These are phyloP conservation scores for Lasioglossum zephyrum DNA, from an alignment of 2,888 invertebrate species.

Conservation along the genomic window DNA sequence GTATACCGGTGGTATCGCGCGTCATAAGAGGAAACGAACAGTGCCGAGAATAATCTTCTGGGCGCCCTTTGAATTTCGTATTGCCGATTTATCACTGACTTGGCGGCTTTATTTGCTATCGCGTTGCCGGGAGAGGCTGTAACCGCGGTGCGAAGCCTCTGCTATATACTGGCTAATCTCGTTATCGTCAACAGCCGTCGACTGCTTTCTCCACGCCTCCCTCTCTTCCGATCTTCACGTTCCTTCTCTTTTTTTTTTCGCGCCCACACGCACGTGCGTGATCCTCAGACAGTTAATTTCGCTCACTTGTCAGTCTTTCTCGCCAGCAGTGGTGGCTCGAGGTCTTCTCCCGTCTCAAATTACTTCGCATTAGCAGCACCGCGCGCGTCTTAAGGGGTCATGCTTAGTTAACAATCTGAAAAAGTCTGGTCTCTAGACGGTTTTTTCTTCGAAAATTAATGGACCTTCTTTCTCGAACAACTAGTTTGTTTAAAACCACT, in stretches of 20 bases:
- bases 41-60: constrained; percentile 31
- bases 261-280: constrained; percentile 45
- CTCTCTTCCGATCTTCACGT: constrained; percentile 34
- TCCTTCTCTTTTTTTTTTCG: constrained; percentile 6
- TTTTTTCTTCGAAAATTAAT: background rate
- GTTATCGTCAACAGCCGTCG: constrained; percentile 78
- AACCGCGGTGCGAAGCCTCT: constrained; percentile 67
- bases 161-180: constrained; percentile 76
- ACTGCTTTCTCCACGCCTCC: constrained; percentile 61
- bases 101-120: constrained; percentile 68
- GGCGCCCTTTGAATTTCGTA: constrained; percentile 47
- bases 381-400: background rate
- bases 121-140: constrained; percentile 39
- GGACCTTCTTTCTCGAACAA: background rate
- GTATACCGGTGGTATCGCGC: background rate
- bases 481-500: background rate
- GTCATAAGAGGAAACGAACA: constrained; percentile 28
- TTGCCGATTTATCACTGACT: constrained; percentile 61
- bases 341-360: constrained; percentile 50
- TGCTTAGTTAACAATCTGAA: background rate
- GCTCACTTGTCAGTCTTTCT: constrained; percentile 35
- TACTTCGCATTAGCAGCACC: constrained; percentile 42
- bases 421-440: background rate
- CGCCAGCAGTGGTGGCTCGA: constrained; percentile 36
- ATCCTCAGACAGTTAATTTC: constrained; percentile 52